Evolutionary conservation across 1,140 invertebrate species (phyloP).

Genomic region (Zaprionus ornatus): DNA sequence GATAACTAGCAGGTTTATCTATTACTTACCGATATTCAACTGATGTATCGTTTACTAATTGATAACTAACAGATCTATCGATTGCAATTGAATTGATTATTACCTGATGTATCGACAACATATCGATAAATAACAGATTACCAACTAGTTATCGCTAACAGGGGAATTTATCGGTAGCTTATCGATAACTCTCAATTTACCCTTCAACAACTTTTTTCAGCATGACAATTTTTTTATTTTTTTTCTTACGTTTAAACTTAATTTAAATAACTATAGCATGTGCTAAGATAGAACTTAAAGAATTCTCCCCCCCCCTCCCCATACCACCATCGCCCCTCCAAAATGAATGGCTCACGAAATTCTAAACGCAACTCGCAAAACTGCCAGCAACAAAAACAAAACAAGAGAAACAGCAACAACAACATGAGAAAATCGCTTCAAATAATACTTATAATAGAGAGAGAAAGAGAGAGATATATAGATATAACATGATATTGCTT

Average conservation of each 20-base stretch:
- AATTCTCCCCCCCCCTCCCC: background rate
- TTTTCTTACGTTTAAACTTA: conserved; percentile 60
- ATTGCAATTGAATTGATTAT: background rate
- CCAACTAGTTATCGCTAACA: too few relatives aligned
- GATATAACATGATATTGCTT: conserved; percentile 65
- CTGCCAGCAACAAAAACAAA: conserved; percentile 34
- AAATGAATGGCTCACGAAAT: background rate
- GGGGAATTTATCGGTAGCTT: background rate
- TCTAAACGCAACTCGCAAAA: conserved; percentile 35
- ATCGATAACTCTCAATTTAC: conserved; percentile 4
- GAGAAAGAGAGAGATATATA: conserved; percentile 35
- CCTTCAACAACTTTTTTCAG: conserved; percentile 1
- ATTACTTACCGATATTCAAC: too few relatives aligned
- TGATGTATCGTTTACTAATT: too few relatives aligned
- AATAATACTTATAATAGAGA: conserved; percentile 15
- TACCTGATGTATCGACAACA: background rate
- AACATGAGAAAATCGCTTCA: conserved; percentile 40
- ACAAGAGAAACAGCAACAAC: conserved; percentile 3
- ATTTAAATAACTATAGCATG: conserved; percentile 69
- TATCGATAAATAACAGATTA: background rate
- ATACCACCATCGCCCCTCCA: background rate
- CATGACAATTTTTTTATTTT: conserved; percentile 52
- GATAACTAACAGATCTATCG: too few relatives aligned
- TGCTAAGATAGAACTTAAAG: conserved; percentile 48
- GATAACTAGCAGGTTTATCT: too few relatives aligned